A percentile compares a stretch with the other conserved stretches of the same genome.
Conservation (phyloP, 1,140 invertebrate species). For the Mercenaria mercenaria region DNA sequence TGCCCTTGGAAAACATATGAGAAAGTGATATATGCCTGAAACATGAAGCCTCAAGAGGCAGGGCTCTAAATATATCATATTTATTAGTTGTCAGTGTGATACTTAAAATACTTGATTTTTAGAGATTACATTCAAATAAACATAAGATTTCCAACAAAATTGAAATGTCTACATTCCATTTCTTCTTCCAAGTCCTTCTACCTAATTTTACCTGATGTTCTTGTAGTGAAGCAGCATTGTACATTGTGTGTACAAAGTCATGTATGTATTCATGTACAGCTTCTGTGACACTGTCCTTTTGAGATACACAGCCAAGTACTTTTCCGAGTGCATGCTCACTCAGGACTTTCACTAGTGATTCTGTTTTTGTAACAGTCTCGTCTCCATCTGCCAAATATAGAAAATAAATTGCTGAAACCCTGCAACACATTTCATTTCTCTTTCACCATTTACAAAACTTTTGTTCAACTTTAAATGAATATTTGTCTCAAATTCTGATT, state of each 20-base stretch:
- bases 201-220: neutral
- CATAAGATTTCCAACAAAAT: neutral
- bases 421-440: too few species aligned
- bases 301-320: too few species aligned
- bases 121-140: neutral
- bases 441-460: too few species aligned
- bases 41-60: too few species aligned
- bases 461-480: neutral
- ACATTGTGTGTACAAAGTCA: constrained; percentile 35
- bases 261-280: too few species aligned
- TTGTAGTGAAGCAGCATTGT: neutral
- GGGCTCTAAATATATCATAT: too few species aligned
- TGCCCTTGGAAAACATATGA: too few species aligned
- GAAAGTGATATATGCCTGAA: too few species aligned
- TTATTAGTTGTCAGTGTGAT: too few species aligned
- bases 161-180: neutral
- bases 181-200: too few species aligned
- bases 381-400: too few species aligned
- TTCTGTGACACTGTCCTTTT: neutral
- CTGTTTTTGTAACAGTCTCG: neutral
- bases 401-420: too few species aligned
- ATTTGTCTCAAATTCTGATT: neutral
- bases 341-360: neutral
- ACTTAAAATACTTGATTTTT: neutral
- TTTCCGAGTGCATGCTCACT: neutral